phyloP scores from a whole-genome alignment of 2,888 invertebrate species.

The Crepidodera aurea region DNA sequence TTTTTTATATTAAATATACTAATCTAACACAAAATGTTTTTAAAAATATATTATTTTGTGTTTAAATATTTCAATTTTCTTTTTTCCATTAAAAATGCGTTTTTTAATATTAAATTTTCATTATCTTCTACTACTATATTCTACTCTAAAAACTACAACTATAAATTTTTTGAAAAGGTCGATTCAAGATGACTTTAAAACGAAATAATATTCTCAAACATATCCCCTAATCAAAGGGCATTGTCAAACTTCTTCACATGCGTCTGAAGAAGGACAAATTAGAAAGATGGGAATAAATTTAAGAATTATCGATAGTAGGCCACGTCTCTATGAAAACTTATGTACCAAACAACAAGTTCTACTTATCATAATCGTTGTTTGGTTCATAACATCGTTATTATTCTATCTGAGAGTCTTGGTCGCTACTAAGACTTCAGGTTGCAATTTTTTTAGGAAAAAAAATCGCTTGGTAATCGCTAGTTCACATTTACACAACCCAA shows the following conservation, averaged over 20 bases:
- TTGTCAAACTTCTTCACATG: slow-evolving; percentile 28
- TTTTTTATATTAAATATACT: slow-evolving; percentile 22
- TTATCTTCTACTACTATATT: neutral
- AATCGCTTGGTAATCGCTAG: slow-evolving; percentile 48
- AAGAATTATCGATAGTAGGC: neutral
- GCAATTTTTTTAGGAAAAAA: slow-evolving; percentile 41
- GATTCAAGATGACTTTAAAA: slow-evolving; percentile 30
- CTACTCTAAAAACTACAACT: slow-evolving; percentile 16
- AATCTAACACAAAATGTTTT: slow-evolving; percentile 40
- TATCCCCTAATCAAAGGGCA: slow-evolving; percentile 8
- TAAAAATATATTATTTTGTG: slow-evolving; percentile 42
- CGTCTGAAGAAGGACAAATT: slow-evolving; percentile 32
- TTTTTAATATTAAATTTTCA: neutral
- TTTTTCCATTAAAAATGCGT: neutral
- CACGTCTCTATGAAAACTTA: neutral
- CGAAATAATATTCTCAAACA: slow-evolving; percentile 3
- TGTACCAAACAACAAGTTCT: neutral
- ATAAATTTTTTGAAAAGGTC: slow-evolving; percentile 18
- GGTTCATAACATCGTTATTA: no score
- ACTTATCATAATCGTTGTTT: no score
- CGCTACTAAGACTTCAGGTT: slow-evolving; percentile 46
- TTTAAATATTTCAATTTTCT: slow-evolving; percentile 19
- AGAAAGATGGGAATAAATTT: neutral
- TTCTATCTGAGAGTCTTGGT: no score
- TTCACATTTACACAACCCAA: slow-evolving; percentile 55